These are phyloP conservation scores for Darevskia mixta DNA, from an alignment of 2,797 vertebrate species.

Conservation along the genomic window DNA sequence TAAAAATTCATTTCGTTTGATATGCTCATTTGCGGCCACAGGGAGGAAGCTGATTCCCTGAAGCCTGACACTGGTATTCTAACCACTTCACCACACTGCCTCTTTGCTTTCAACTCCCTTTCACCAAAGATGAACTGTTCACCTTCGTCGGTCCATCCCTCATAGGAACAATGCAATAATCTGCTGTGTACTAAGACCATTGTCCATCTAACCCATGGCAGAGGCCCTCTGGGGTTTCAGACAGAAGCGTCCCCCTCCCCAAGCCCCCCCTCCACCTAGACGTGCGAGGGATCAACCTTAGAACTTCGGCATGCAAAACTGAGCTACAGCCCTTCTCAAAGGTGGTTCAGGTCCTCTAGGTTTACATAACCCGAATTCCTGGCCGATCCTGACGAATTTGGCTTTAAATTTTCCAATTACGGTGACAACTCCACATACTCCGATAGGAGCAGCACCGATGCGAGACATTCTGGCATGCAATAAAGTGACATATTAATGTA, in stretches of 20 bases:
- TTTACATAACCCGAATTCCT: not conserved
- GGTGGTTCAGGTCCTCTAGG: not conserved
- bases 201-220: not conserved
- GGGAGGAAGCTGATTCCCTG: no score
- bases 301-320: not conserved
- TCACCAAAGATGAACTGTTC: not conserved
- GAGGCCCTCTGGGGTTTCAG: not conserved
- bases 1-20: no score
- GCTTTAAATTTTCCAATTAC: slow-evolving; percentile 36
- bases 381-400: slow-evolving; percentile 34
- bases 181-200: not conserved
- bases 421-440: not conserved
- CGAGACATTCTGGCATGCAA: not conserved
- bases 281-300: not conserved
- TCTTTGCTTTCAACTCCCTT: not conserved
- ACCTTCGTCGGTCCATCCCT: not conserved
- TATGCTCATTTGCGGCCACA: no score
- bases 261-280: no score
- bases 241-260: not conserved
- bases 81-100: not conserved
- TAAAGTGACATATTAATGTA: slow-evolving; percentile 28
- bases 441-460: not conserved
- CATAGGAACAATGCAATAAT: not conserved
- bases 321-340: not conserved
- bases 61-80: not conserved